A percentile compares a stretch with the other conserved stretches of the same genome.
phyloP scores from a whole-genome alignment of 1,140 invertebrate genomes.

The Olivierus martensii region DNA sequence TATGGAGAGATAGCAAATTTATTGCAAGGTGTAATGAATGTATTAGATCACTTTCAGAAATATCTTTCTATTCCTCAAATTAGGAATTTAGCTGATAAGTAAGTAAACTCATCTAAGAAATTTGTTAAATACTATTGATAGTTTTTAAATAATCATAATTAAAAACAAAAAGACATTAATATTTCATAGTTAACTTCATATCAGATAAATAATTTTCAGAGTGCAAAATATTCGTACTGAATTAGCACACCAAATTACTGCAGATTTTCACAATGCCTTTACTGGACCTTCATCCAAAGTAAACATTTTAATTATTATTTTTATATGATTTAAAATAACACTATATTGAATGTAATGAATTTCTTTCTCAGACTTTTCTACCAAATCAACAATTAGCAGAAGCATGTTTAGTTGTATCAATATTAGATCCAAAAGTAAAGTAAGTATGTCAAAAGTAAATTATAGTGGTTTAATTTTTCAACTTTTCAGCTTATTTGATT shows the following conservation, averaged over 20 bases:
- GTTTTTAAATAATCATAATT: too few species aligned
- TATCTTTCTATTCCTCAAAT: slow-evolving; percentile 80
- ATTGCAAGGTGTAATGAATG: slow-evolving; percentile 92
- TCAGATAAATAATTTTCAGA: too few species aligned
- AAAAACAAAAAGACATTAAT: too few species aligned
- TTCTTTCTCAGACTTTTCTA: slow-evolving; percentile 37
- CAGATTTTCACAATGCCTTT: slow-evolving; percentile 90
- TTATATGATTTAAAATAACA: too few species aligned
- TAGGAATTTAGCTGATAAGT: slow-evolving; percentile 61
- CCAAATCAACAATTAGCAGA: slow-evolving; percentile 64
- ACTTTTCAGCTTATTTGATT: too few species aligned
- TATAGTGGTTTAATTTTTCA: too few species aligned
- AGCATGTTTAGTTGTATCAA: slow-evolving; percentile 82
- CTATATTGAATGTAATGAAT: slow-evolving; percentile 6
- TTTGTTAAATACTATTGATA: background rate
- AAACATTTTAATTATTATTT: slow-evolving; percentile 5
- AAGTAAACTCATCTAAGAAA: slow-evolving; percentile 11
- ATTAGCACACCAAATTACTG: slow-evolving; percentile 75
- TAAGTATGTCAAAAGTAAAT: slow-evolving; percentile 27
- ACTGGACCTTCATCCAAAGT: slow-evolving; percentile 55
- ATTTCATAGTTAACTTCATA: too few species aligned
- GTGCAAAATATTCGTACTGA: slow-evolving; percentile 72
- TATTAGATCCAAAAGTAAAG: slow-evolving; percentile 80
- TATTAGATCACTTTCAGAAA: slow-evolving; percentile 71
- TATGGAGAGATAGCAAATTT: slow-evolving; percentile 92